Evolutionary conservation across 1,140 invertebrate species (phyloP).

Genomic region (Anagrus nilaparvatae): DNA sequence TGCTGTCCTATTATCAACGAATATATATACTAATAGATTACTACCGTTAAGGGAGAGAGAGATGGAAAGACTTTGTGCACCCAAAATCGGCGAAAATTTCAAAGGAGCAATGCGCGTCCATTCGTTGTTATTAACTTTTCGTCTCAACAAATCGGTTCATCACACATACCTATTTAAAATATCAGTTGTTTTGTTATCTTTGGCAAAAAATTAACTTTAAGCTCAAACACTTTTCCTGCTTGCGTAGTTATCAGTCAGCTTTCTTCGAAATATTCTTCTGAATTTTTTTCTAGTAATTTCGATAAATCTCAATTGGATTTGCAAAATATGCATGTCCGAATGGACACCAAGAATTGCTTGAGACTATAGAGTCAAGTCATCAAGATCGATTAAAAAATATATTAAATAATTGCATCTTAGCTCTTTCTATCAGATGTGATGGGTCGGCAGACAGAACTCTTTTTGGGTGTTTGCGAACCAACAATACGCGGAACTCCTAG

Average conservation of each 20-base stretch:
- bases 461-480: not conserved
- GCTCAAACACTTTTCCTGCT: not conserved
- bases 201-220: not conserved
- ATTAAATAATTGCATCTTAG: too few species aligned
- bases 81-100: too few species aligned
- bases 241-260: not conserved
- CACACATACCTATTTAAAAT: too few species aligned
- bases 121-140: too few species aligned
- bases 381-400: not conserved
- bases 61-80: too few species aligned
- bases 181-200: too few species aligned
- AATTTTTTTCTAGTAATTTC: not conserved
- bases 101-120: too few species aligned
- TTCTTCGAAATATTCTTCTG: not conserved
- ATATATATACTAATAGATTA: too few species aligned
- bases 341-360: not conserved
- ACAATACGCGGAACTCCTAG: not conserved
- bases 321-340: not conserved
- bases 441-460: not conserved
- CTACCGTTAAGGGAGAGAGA: too few species aligned
- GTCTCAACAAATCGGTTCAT: too few species aligned
- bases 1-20: too few species aligned
- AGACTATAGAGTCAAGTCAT: not conserved
- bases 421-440: not conserved
- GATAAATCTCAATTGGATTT: not conserved